Evolutionary conservation across 2,113 vertebrate species (phyloP).

Genomic region (Nycticebus coucang): DNA sequence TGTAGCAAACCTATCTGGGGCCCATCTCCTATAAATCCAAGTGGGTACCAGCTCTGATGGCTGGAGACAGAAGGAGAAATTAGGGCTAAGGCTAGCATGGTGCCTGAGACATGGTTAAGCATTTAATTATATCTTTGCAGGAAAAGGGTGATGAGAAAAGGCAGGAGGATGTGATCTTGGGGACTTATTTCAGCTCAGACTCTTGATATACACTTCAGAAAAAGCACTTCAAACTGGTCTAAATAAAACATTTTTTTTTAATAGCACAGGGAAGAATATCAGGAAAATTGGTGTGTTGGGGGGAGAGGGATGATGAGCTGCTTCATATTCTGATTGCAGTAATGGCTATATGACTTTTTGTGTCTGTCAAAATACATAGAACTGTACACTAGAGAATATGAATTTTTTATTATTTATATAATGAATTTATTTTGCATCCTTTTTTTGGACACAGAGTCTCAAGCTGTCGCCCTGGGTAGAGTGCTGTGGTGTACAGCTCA

Average conservation of each 20-base stretch:
- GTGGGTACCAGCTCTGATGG: neutral
- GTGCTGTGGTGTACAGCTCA: too few relatives aligned
- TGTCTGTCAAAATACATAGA: neutral
- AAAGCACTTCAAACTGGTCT: neutral
- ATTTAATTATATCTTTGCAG: neutral
- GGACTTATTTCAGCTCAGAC: neutral
- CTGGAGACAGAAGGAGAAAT: too few relatives aligned
- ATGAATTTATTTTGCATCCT: too few relatives aligned
- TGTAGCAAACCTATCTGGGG: neutral
- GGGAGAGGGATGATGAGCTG: accelerated
- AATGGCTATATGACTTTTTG: neutral
- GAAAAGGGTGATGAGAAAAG: accelerated
- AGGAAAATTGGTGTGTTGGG: too few relatives aligned
- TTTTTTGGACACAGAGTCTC: too few relatives aligned
- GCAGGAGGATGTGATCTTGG: neutral
- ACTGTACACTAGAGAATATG: neutral
- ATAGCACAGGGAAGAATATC: neutral
- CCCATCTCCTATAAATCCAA: neutral
- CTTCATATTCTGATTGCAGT: neutral
- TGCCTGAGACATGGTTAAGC: too few relatives aligned
- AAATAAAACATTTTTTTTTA: neutral
- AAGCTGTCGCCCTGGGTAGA: too few relatives aligned
- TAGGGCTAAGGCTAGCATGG: neutral
- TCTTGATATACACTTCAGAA: neutral
- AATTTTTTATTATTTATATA: neutral